Percentiles rank a stretch among this genome's conserved stretches.
Conservation (phyloP, 2,888 invertebrate genomes). For the Seira musarum region DNA sequence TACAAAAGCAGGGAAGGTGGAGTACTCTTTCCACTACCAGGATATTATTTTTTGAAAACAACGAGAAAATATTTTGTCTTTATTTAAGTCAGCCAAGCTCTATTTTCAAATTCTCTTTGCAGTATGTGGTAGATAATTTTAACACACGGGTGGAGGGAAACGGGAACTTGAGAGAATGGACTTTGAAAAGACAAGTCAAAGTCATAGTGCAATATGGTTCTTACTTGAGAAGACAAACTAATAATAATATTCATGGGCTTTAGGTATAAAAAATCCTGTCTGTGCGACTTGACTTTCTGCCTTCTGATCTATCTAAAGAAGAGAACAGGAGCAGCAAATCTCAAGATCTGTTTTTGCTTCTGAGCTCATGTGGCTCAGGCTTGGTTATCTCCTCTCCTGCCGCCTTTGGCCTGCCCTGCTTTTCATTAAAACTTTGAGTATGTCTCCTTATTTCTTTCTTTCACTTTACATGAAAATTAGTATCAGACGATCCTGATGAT, state of each 20-base stretch:
- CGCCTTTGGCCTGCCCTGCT: constrained; percentile 41
- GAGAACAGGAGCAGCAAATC: constrained; percentile 6
- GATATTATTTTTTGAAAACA: background rate
- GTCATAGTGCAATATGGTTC: background rate
- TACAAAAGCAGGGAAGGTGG: constrained; percentile 10
- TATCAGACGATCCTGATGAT: no score
- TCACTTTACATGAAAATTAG: constrained; percentile 1
- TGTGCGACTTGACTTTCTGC: constrained; percentile 2
- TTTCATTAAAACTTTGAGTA: constrained; percentile 40
- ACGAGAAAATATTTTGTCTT: background rate
- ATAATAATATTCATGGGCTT: constrained; percentile 41
- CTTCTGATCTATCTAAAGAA: background rate
- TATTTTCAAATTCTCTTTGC: constrained; percentile 32
- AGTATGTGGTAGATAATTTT: no score
- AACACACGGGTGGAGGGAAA: background rate
- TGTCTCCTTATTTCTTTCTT: constrained; percentile 54
- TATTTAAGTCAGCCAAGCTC: constrained; percentile 28
- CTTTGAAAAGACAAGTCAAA: background rate
- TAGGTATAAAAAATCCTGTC: constrained; percentile 17
- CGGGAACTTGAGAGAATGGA: background rate
- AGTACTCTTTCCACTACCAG: background rate
- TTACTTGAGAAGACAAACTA: background rate
- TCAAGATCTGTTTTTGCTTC: background rate
- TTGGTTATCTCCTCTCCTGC: constrained; percentile 41
- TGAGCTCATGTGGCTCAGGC: constrained; percentile 37